These are phyloP conservation scores for Orthosia cruda DNA, from an alignment of 2,888 invertebrate genomes.

Conservation along the genomic window DNA sequence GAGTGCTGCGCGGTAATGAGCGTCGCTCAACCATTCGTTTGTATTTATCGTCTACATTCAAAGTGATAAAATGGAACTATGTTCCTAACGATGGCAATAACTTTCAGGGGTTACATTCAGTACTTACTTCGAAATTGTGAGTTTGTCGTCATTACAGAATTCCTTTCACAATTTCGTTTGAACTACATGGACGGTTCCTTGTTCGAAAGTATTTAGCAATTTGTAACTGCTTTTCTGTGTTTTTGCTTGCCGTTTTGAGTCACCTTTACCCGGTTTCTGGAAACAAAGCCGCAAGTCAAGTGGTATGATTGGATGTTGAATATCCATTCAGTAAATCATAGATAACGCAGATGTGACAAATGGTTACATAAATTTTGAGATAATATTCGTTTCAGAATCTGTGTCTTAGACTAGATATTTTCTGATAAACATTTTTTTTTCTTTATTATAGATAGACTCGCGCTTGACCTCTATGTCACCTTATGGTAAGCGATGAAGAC, in stretches of 20 bases:
- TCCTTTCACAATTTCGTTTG: slow-evolving; percentile 53
- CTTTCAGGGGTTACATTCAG: slow-evolving; percentile 59
- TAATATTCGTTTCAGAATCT: no score
- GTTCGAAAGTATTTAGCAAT: slow-evolving; percentile 21
- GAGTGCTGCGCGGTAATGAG: slow-evolving; percentile 72
- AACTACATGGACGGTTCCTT: slow-evolving; percentile 17
- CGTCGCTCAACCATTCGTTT: slow-evolving; percentile 68
- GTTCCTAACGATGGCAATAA: slow-evolving; percentile 64
- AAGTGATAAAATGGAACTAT: slow-evolving; percentile 67
- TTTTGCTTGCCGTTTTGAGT: slow-evolving; percentile 2
- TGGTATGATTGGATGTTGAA: no score
- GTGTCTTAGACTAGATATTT: no score
- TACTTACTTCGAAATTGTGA: slow-evolving; percentile 59
- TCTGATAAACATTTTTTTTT: no score
- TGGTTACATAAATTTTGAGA: no score
- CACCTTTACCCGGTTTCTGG: neutral
- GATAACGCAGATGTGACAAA: no score
- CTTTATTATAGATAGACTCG: no score
- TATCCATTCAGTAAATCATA: no score
- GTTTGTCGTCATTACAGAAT: slow-evolving; percentile 57
- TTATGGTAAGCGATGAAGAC: no score
- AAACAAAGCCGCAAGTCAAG: no score
- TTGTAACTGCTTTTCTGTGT: slow-evolving; percentile 10
- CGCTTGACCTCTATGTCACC: no score
- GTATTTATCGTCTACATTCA: slow-evolving; percentile 68